Conservation (phyloP, 1,140 invertebrate species). For the Hyphantria cunea region DNA sequence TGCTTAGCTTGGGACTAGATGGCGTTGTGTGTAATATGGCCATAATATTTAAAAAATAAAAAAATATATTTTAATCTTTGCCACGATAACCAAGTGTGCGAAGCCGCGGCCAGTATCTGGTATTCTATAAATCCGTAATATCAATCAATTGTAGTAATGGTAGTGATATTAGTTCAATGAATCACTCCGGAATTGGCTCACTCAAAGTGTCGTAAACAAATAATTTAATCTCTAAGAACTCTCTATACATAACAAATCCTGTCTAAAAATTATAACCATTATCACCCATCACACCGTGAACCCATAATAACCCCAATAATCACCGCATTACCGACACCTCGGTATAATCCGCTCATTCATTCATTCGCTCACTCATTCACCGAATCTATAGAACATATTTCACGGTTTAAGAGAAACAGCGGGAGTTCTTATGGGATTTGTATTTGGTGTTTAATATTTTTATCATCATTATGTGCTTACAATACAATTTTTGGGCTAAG, state of each 20-base stretch:
- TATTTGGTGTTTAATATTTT: conserved; percentile 7
- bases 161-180: too few species aligned
- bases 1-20: too few species aligned
- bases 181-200: too few species aligned
- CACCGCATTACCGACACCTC: conserved; percentile 16
- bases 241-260: conserved; percentile 4
- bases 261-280: conserved; percentile 16
- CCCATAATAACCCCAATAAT: conserved; percentile 14
- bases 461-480: background rate
- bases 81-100: too few species aligned
- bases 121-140: too few species aligned
- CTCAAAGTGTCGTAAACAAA: too few species aligned
- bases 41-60: too few species aligned
- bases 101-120: too few species aligned
- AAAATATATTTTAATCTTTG: too few species aligned
- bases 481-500: too few species aligned
- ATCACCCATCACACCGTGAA: conserved; percentile 16
- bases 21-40: too few species aligned
- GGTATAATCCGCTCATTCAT: conserved; percentile 25
- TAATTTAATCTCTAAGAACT: background rate
- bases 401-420: conserved; percentile 26
- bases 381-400: conserved; percentile 17
- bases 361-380: conserved; percentile 23
- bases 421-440: conserved; percentile 6
- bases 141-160: too few species aligned